Evolutionary conservation across 2,888 invertebrate species (phyloP).

Genomic region (Euproctis similis): DNA sequence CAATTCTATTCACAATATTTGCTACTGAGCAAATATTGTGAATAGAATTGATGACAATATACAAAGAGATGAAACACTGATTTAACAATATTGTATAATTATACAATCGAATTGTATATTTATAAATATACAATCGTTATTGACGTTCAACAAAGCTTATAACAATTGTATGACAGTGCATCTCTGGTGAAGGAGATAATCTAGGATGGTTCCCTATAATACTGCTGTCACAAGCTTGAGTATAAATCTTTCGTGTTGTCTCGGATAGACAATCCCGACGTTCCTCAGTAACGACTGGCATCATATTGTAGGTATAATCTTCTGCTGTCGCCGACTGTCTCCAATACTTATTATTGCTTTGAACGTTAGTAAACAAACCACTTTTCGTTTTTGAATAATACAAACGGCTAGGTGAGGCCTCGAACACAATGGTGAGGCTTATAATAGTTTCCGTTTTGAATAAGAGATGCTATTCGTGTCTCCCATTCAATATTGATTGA

Average conservation of each 20-base stretch:
- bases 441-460: slow-evolving; percentile 74
- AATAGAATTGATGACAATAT: slow-evolving; percentile 13
- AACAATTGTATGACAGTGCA: slow-evolving; percentile 51
- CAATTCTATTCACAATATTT: neutral
- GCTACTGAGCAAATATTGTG: slow-evolving; percentile 11
- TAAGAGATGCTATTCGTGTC: slow-evolving; percentile 71
- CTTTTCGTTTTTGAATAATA: slow-evolving; percentile 70
- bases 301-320: slow-evolving; percentile 40
- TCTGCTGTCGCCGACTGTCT: slow-evolving; percentile 46
- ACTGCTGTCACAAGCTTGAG: slow-evolving; percentile 58
- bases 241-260: slow-evolving; percentile 66
- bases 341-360: slow-evolving; percentile 52
- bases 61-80: slow-evolving; percentile 19
- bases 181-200: slow-evolving; percentile 65
- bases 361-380: slow-evolving; percentile 66
- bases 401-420: slow-evolving; percentile 60
- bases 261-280: slow-evolving; percentile 49
- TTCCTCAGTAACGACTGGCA: slow-evolving; percentile 37
- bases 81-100: no score
- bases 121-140: no score
- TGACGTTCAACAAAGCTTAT: slow-evolving; percentile 45
- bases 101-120: no score
- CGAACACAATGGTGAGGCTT: slow-evolving; percentile 64
- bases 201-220: slow-evolving; percentile 53
- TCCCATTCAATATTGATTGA: slow-evolving; percentile 66